Percentiles rank a stretch among this genome's conserved stretches.
phyloP scores from a whole-genome alignment of 2,113 vertebrate genomes.

The Urocynchramus pylzowi region DNA sequence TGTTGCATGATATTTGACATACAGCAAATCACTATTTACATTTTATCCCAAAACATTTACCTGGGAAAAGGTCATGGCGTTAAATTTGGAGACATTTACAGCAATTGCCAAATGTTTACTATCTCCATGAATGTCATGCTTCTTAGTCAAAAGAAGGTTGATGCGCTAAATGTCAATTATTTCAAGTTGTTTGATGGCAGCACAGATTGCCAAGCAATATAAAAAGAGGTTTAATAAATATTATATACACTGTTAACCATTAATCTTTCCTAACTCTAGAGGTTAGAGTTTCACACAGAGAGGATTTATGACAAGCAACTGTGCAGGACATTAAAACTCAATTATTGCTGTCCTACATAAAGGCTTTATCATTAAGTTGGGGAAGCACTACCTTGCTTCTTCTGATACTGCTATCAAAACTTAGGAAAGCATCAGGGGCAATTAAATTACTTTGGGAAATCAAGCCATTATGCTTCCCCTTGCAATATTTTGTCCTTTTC shows the following conservation, averaged over 20 bases:
- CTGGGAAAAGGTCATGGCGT: constrained; percentile 80
- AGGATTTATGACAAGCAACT: constrained; percentile 69
- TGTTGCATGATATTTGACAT: constrained; percentile 75
- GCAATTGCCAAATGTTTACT: constrained; percentile 81
- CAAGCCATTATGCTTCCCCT: neutral
- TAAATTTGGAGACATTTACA: constrained; percentile 83
- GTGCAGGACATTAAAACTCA: constrained; percentile 70
- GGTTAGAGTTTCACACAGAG: constrained; percentile 64
- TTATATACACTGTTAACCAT: constrained; percentile 73
- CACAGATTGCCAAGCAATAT: constrained; percentile 74
- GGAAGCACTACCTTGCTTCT: constrained; percentile 41
- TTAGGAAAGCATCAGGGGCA: neutral
- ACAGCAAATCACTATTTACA: constrained; percentile 83
- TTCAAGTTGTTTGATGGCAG: constrained; percentile 76
- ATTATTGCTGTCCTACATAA: constrained; percentile 63
- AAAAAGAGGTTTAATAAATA: constrained; percentile 78
- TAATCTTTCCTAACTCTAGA: constrained; percentile 65
- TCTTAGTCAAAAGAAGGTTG: constrained; percentile 76
- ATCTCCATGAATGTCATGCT: constrained; percentile 81
- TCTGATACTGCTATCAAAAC: constrained; percentile 28
- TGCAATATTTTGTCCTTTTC: constrained; percentile 16
- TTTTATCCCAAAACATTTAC: constrained; percentile 85
- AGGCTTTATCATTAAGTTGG: constrained; percentile 34
- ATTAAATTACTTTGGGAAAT: constrained; percentile 57
- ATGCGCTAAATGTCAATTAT: constrained; percentile 81